phyloP scores from a whole-genome alignment of 1,140 invertebrate species.

The Drusus annulatus region DNA sequence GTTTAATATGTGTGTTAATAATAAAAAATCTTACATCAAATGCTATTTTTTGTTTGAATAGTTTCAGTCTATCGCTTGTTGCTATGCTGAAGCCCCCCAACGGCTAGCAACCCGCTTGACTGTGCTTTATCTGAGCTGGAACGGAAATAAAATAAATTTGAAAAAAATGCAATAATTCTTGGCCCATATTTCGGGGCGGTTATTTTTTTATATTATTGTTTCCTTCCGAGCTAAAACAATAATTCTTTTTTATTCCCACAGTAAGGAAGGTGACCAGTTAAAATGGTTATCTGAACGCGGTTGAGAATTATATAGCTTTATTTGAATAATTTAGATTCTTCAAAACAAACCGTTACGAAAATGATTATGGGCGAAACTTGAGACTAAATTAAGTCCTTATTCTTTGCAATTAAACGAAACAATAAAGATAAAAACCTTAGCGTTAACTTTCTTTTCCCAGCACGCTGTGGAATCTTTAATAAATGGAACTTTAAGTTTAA shows the following conservation, averaged over 20 bases:
- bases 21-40: too few relatives aligned
- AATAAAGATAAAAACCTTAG: slow-evolving; percentile 14
- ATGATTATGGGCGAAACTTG: too few relatives aligned
- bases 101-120: too few relatives aligned
- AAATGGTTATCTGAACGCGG: slow-evolving; percentile 17
- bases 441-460: not conserved
- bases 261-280: slow-evolving; percentile 8
- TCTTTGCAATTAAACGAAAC: slow-evolving; percentile 26
- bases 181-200: not conserved
- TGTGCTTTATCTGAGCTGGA: too few relatives aligned
- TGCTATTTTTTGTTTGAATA: too few relatives aligned
- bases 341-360: slow-evolving; percentile 1
- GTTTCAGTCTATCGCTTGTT: too few relatives aligned
- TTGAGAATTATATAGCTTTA: not conserved
- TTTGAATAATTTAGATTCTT: slow-evolving; percentile 17
- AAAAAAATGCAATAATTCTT: not conserved
- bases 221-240: not conserved
- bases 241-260: slow-evolving; percentile 14
- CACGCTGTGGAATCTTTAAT: not conserved
- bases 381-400: not conserved
- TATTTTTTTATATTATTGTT: not conserved
- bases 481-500: too few relatives aligned
- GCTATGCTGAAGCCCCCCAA: too few relatives aligned
- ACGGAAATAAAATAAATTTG: not conserved
- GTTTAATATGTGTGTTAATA: too few relatives aligned